These are phyloP conservation scores for Ianthella basta DNA, from an alignment of 37 sponge, comb jelly and placozoan species.

Conservation along the genomic window DNA sequence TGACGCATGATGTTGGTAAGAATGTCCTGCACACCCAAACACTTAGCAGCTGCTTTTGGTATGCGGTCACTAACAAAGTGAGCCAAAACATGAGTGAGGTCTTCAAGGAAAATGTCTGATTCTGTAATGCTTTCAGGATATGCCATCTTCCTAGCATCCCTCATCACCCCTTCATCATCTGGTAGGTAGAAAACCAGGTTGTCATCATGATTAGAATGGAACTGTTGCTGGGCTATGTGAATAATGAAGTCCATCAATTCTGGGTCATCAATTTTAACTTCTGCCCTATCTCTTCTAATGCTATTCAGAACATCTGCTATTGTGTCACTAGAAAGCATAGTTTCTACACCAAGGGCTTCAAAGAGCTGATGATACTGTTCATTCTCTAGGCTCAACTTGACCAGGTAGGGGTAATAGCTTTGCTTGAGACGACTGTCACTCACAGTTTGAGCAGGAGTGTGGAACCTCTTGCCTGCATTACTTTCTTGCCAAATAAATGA, in stretches of 20 bases:
- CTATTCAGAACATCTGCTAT: neutral
- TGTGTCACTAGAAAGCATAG: neutral
- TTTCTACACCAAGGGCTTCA: slow-evolving; percentile 24
- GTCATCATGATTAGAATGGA: neutral
- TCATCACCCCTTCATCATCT: slow-evolving; percentile 51
- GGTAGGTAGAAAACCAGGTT: slow-evolving; percentile 28
- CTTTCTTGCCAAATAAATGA: slow-evolving; percentile 56
- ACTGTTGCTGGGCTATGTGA: neutral
- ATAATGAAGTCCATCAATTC: neutral
- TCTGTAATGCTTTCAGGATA: neutral
- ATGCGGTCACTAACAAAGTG: slow-evolving; percentile 40
- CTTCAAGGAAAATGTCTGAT: neutral
- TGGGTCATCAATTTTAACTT: neutral
- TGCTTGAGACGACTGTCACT: neutral
- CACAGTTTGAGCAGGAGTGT: slow-evolving; percentile 27
- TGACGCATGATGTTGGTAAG: slow-evolving; percentile 49
- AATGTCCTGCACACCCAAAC: slow-evolving; percentile 42
- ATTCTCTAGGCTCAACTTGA: slow-evolving; percentile 37
- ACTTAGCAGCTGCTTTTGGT: slow-evolving; percentile 26
- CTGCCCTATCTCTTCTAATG: neutral
- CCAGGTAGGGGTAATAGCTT: slow-evolving; percentile 41
- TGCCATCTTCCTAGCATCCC: slow-evolving; percentile 36
- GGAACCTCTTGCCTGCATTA: neutral
- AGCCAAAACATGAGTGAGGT: slow-evolving; percentile 5
- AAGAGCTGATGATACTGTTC: slow-evolving; percentile 18